Base-by-base conservation (phyloP, 2,888 invertebrate genomes). In the Eudemis profundana region DNA sequence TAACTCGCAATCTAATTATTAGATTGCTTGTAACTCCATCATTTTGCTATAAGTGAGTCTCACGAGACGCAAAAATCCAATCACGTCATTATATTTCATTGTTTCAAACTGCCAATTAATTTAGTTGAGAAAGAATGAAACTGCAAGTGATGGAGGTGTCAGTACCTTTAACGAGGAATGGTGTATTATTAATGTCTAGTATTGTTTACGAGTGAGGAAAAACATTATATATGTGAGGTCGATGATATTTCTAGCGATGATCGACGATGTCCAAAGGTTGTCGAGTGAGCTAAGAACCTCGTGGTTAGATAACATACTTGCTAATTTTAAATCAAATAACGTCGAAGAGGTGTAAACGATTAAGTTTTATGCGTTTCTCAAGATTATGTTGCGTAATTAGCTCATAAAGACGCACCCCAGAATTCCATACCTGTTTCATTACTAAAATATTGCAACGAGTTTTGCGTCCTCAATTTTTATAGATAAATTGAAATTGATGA, bases 41-140 rank as follows among this genome's bases (percentile, higher is more conserved):
- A 38, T 60, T 50, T n/a, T n/a, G 7, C n/a, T 36, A 44, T 76
- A 68, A 70, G 71, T 76, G 72, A 72, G 70, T 84, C 82, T 77
- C 82, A 84, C 78, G 81, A 75, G 66, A 69, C 29, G 50, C 59
- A 59, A 62, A 67, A 67, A 65, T 65, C 40, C 21, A 44, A 49
- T 15, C 21, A 4, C 36, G 51, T 67, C 53, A 60, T 65, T 63
- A 59, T 42, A 49, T 44, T 64, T 51, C 38, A 65, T 65, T 65
- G 65, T 53, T 47, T 29, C 23, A 8, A 38, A 27, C 38, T 29
- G 36, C 14, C 50, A 50, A 51, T 64, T 46, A 53, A 46, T 27
- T 33, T 38, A 10, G 42, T 21, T 42, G 15, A 38, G 36, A 46
- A 33, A 51, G 42, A 51, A 51, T 23, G 49, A 51, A 57, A 64